phyloP scores from a whole-genome alignment of 2,113 vertebrate genomes.

The Conger conger region DNA sequence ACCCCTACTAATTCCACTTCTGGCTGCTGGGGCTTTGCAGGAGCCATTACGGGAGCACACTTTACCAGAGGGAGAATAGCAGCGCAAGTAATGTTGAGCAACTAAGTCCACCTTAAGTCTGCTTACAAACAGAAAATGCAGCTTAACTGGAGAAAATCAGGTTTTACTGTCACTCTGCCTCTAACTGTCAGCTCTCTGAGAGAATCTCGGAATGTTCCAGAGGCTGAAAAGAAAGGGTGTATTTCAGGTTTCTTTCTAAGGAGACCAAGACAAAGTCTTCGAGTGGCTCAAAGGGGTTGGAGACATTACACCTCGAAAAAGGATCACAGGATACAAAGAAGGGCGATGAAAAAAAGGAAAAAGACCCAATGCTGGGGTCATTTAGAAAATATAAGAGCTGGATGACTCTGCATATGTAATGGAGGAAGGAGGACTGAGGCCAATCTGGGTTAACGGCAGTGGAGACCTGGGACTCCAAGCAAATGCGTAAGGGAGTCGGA shows the following conservation, averaged over 20 bases:
- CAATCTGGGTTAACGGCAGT: background rate
- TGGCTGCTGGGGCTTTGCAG: background rate
- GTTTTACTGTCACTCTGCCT: background rate
- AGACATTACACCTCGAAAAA: background rate
- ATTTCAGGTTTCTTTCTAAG: background rate
- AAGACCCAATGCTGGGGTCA: background rate
- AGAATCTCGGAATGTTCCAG: background rate
- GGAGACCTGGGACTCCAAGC: constrained; percentile 3
- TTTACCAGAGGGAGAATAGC: too few relatives aligned
- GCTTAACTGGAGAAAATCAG: background rate
- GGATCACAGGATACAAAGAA: background rate
- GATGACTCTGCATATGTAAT: background rate
- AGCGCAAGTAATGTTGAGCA: background rate
- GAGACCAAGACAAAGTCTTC: background rate
- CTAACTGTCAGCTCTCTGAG: background rate
- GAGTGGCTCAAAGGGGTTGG: background rate
- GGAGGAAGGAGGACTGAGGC: background rate
- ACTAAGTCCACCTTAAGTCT: background rate
- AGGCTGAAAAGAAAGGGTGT: background rate
- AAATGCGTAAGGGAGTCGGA: background rate
- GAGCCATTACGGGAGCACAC: background rate
- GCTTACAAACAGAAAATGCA: background rate
- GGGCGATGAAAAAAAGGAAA: background rate
- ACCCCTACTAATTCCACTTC: too few relatives aligned
- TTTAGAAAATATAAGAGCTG: background rate